Conservation (phyloP, 2,888 invertebrate species). For the Drosophila quasianomalipes region DNA sequence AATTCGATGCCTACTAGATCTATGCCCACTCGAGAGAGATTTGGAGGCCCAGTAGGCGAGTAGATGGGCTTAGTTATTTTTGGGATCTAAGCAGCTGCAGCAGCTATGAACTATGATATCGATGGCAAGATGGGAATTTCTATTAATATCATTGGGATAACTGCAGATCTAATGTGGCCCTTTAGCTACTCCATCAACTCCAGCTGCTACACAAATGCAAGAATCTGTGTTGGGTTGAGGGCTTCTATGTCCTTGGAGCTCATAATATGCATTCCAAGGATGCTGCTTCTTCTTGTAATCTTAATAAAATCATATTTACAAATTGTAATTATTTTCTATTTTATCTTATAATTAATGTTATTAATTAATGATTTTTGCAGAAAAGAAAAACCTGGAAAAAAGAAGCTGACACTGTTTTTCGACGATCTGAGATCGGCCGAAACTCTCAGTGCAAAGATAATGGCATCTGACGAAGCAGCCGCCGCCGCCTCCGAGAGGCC, state of each 20-base stretch:
- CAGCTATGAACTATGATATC: neutral
- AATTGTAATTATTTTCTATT: neutral
- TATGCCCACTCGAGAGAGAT: neutral
- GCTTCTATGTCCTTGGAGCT: too few species aligned
- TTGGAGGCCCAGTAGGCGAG: neutral
- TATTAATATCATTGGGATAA: too few species aligned
- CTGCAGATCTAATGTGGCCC: too few species aligned
- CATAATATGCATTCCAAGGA: too few species aligned
- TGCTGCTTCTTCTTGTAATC: neutral
- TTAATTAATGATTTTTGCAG: neutral
- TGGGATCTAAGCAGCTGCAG: neutral
- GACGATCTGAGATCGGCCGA: slow-evolving; percentile 92
- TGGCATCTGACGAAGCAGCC: neutral
- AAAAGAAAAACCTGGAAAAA: neutral
- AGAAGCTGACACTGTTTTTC: slow-evolving; percentile 87
- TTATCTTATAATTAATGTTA: neutral
- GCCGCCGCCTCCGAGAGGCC: neutral
- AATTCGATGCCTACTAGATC: neutral
- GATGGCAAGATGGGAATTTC: neutral
- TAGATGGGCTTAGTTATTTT: neutral
- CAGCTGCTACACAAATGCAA: too few species aligned
- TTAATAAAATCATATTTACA: neutral
- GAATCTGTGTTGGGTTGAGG: too few species aligned
- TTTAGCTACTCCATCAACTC: too few species aligned
- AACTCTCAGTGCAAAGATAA: slow-evolving; percentile 23